A percentile compares a stretch with the other conserved stretches of the same genome.
phyloP scores from a whole-genome alignment of 2,797 vertebrate species.

The Varecia variegata region DNA sequence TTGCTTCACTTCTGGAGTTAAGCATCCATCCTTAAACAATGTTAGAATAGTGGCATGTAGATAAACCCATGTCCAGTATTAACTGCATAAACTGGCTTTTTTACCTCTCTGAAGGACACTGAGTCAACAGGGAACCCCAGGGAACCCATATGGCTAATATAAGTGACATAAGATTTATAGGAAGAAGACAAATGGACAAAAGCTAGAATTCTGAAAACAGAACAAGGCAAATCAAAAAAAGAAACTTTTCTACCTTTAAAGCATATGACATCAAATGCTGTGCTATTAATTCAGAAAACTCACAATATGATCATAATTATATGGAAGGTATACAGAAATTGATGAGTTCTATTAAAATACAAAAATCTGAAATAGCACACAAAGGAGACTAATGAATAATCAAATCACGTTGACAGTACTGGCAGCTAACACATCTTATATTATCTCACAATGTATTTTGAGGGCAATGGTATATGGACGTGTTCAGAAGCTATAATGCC shows the following conservation, averaged over 20 bases:
- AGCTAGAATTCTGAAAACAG: conserved; percentile 30
- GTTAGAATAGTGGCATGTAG: neutral
- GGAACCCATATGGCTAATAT: neutral
- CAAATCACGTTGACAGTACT: neutral
- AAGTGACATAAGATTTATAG: neutral
- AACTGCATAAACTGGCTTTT: neutral
- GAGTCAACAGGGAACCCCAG: neutral
- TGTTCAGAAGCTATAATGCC: neutral
- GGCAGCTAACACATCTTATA: neutral
- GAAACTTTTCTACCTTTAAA: neutral
- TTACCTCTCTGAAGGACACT: conserved; percentile 6
- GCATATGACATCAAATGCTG: neutral
- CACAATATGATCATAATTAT: conserved; percentile 17
- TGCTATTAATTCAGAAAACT: conserved; percentile 11
- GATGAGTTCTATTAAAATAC: conserved; percentile 11
- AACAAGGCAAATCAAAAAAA: neutral
- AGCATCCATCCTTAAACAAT: neutral
- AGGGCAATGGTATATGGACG: neutral
- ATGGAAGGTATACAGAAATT: conserved; percentile 12
- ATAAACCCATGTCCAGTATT: neutral
- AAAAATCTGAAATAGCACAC: neutral
- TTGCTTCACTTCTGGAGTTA: conserved; percentile 5
- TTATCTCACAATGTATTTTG: conserved; percentile 14
- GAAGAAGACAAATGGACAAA: conserved; percentile 24
- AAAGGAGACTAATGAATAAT: conserved; percentile 9